Percentiles rank a stretch among this genome's conserved stretches.
Evolutionary conservation across 2,888 invertebrate species (phyloP).

Genomic region (Erynnis tages): DNA sequence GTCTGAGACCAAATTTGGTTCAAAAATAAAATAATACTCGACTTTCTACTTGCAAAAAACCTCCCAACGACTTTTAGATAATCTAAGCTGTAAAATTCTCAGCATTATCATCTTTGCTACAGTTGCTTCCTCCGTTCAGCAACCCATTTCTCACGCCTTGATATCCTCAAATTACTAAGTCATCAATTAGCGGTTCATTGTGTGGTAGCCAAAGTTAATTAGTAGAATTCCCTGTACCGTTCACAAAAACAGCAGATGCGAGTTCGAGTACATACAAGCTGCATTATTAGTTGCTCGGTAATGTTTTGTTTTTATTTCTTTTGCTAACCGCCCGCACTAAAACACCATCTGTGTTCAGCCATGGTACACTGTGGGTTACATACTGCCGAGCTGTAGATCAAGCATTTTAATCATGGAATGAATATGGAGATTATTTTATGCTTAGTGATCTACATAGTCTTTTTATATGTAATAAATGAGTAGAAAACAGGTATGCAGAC

Average conservation of each 20-base stretch:
- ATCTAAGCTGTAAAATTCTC: not conserved
- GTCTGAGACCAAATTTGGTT: too few relatives aligned
- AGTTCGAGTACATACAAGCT: conserved; percentile 57
- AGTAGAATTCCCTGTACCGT: conserved; percentile 53
- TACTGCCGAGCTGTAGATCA: conserved; percentile 32
- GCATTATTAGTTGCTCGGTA: conserved; percentile 70
- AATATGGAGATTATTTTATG: too few relatives aligned
- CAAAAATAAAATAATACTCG: too few relatives aligned
- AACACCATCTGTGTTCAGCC: conserved; percentile 69
- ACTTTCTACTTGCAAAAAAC: not conserved
- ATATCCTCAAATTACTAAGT: conserved; percentile 54
- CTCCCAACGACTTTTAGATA: too few relatives aligned
- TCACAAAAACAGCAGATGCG: conserved; percentile 76
- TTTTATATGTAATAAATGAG: too few relatives aligned
- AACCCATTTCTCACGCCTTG: conserved; percentile 40
- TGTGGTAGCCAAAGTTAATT: conserved; percentile 71
- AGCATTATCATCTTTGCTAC: not conserved
- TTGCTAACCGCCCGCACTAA: conserved; percentile 63
- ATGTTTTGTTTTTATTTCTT: conserved; percentile 63
- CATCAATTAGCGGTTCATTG: conserved; percentile 66
- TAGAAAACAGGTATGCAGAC: too few relatives aligned
- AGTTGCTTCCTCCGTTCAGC: conserved; percentile 6
- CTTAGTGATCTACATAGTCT: too few relatives aligned
- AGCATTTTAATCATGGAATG: not conserved
- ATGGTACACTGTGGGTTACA: conserved; percentile 51